phyloP scores from a whole-genome alignment of 2,797 vertebrate genomes.

The Falco biarmicus region DNA sequence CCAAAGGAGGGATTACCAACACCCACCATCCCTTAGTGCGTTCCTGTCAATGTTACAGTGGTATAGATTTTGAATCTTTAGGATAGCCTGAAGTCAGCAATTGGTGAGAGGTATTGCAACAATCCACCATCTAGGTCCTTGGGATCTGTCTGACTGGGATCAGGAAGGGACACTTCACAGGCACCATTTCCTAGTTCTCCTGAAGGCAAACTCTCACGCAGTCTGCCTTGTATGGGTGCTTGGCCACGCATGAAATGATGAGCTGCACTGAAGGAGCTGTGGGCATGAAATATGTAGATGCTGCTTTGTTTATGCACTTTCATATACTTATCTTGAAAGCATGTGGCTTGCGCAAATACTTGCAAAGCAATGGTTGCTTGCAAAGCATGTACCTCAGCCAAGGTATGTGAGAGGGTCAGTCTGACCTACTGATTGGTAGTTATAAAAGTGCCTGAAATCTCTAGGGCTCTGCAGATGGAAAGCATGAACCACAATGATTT shows the following conservation, averaged over 20 bases:
- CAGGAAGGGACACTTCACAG: background rate
- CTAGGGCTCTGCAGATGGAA: background rate
- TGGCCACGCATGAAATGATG: background rate
- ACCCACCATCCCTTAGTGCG: background rate
- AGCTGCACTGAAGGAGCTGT: background rate
- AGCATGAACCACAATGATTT: background rate
- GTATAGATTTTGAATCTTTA: background rate
- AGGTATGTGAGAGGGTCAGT: accelerated
- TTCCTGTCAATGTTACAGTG: background rate
- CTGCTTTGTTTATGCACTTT: background rate
- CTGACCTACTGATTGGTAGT: background rate
- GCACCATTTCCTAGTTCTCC: background rate
- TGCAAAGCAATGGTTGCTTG: background rate
- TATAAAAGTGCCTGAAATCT: background rate
- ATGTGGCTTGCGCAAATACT: background rate
- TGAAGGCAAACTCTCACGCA: background rate
- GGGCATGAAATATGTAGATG: background rate
- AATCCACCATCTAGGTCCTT: background rate
- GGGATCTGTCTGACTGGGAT: background rate
- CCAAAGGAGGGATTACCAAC: background rate
- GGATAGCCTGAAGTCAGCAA: background rate
- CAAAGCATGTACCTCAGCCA: background rate
- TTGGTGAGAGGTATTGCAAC: background rate
- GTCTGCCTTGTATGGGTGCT: accelerated
- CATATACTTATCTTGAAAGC: background rate